Percentiles rank a stretch among this genome's conserved stretches.
Evolutionary conservation across 2,797 vertebrate genomes (phyloP).

Genomic region (Ctenochaetus hawaiiensis): DNA sequence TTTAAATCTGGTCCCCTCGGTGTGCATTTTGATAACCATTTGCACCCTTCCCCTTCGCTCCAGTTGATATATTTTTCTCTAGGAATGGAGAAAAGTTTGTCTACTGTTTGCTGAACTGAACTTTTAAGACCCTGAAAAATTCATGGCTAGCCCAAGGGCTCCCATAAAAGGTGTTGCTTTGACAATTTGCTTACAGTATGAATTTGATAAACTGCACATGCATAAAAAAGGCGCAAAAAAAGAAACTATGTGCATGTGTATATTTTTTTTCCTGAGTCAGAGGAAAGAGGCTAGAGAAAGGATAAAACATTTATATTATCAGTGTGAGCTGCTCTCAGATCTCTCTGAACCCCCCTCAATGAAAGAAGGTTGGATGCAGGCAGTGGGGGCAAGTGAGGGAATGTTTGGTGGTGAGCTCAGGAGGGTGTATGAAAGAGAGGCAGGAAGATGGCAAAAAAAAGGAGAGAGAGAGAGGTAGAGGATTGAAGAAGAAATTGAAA

Average conservation of each 20-base stretch:
- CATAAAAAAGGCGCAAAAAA: constrained; percentile 38
- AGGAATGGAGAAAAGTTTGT: constrained; percentile 42
- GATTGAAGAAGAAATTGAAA: constrained; percentile 29
- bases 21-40: constrained; percentile 34
- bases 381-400: constrained; percentile 10
- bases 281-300: constrained; percentile 66
- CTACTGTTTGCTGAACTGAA: constrained; percentile 60
- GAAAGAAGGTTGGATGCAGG: constrained; percentile 39
- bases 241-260: constrained; percentile 44
- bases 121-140: constrained; percentile 77
- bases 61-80: constrained; percentile 32
- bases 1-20: constrained; percentile 35
- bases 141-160: constrained; percentile 68
- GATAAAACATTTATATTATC: constrained; percentile 80
- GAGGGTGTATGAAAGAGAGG: constrained; percentile 16
- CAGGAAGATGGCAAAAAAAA: constrained; percentile 6
- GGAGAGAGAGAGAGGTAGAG: background rate
- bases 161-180: constrained; percentile 78
- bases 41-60: constrained; percentile 1
- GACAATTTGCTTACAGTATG: constrained; percentile 79
- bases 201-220: constrained; percentile 74
- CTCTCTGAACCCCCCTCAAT: constrained; percentile 55
- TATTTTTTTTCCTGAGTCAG: constrained; percentile 67
- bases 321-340: constrained; percentile 64
- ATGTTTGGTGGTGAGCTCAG: constrained; percentile 30